A percentile compares a stretch with the other conserved stretches of the same genome.
phyloP scores from a whole-genome alignment of 2,797 vertebrate species.

The Pangasius macronema region DNA sequence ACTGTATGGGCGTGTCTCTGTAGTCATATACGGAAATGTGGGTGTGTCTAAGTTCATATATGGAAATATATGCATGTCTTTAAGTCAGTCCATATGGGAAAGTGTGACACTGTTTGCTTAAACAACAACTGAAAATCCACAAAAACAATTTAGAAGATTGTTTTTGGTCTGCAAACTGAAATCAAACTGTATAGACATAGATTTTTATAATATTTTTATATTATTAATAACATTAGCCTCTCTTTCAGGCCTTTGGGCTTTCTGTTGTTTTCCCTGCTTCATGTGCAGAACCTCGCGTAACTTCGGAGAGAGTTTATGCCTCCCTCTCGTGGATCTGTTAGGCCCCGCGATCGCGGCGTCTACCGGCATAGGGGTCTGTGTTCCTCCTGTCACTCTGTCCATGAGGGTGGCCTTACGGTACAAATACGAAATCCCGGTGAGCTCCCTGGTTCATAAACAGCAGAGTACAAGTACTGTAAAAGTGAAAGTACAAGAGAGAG shows the following conservation, averaged over 20 bases:
- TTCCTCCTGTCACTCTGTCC: slow-evolving; percentile 49
- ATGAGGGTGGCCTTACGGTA: slow-evolving; percentile 52
- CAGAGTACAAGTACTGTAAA: background rate
- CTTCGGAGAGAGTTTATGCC: slow-evolving; percentile 50
- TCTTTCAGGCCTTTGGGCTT: slow-evolving; percentile 52
- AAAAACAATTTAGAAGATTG: background rate
- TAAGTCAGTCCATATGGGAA: background rate
- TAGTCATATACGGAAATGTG: background rate
- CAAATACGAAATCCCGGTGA: slow-evolving; percentile 52
- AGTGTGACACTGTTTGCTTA: background rate
- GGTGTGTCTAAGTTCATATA: background rate
- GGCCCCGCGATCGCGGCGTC: background rate
- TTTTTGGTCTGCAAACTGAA: background rate
- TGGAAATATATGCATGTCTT: background rate
- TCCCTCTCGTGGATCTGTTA: slow-evolving; percentile 46
- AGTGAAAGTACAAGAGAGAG: background rate
- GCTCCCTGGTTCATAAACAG: background rate
- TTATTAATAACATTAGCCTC: background rate
- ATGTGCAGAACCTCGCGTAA: slow-evolving; percentile 37
- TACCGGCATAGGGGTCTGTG: slow-evolving; percentile 7
- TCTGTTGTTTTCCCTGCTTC: slow-evolving; percentile 58
- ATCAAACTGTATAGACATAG: background rate
- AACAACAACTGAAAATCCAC: no score
- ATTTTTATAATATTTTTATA: background rate
- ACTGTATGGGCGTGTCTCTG: no score